These are phyloP conservation scores for Caenorhabditis panamensis DNA, from an alignment of 2,888 invertebrate species.

Conservation along the genomic window DNA sequence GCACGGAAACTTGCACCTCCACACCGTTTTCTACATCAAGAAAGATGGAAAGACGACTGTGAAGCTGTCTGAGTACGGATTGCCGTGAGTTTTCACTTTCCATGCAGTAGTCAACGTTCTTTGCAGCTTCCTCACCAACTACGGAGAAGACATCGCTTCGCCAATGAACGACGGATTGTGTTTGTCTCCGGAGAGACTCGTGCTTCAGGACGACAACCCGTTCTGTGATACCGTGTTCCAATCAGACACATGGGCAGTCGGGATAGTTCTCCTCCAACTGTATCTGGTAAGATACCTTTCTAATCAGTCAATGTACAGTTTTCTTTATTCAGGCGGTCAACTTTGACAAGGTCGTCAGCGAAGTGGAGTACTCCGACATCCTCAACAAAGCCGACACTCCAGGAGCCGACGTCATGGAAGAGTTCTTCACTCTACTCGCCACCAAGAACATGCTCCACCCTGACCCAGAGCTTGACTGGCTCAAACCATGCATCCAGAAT, in stretches of 20 bases:
- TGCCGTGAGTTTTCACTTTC: conserved; percentile 3
- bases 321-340: conserved; percentile 13
- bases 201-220: background rate
- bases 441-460: conserved; percentile 4
- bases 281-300: conserved; percentile 81
- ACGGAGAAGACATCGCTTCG: conserved; percentile 29
- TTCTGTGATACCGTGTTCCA: conserved; percentile 80
- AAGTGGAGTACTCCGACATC: conserved; percentile 28
- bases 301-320: conserved; percentile 81
- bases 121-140: conserved; percentile 49
- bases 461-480: background rate
- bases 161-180: conserved; percentile 11
- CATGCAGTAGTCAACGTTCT: background rate
- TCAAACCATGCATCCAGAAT: background rate
- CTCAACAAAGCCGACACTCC: conserved; percentile 16
- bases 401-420: conserved; percentile 10
- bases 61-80: conserved; percentile 1
- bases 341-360: conserved; percentile 12
- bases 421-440: conserved; percentile 2
- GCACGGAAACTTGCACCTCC: background rate
- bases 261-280: conserved; percentile 91
- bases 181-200: conserved; percentile 13
- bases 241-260: conserved; percentile 94
- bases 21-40: background rate
- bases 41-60: conserved; percentile 8